Evolutionary conservation across 64 coral and sea anemone genomes (phyloP), one percentile per base, ranked within the genome.

Genomic region (Montipora sp.): DNA sequence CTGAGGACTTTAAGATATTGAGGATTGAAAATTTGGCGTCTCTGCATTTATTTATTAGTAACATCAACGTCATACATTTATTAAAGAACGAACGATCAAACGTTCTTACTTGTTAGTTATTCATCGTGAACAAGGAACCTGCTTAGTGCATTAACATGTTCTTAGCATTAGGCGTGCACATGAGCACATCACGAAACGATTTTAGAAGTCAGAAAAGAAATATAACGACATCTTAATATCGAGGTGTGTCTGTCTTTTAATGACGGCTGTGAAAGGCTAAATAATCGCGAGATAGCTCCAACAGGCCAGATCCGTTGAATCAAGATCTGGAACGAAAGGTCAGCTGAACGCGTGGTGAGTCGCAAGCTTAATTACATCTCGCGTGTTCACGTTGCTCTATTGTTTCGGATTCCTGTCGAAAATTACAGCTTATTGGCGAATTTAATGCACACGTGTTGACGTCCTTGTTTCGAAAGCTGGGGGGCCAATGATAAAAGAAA

Each of bases 1-100:
- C 36, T 36, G 36, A 50, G 81, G 44, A 72, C 18, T 85, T 85
- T 70, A 22, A 70, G 68, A 85, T 85, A 85, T 85, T 85, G 63
- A 71, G 19, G 13, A 36, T 8, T 7, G 63, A 47, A 50, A 21
- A 22, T 47, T n/a, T 23, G 65, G 63, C 65, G 82, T 48, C 19
- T 8, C 1, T 49, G 43, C 50, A 18, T 85, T 85, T 72, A 59
- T 47, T 21, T 8, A 36, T 43, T 61, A 11, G 79, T 22, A 5
- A 23, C 79, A 61, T 23, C 59, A 81, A 60, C 12, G 53, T 59
- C 55, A 22, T 57, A n/a, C 5, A 20, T 23, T 1, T 21, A 71
- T 71, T 22, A 71, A 71, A 71, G 21, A 4, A 57, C 7, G 7
- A 6, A 11, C 53, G 53, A 57, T 11, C 7, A 57, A 8, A 8